A percentile compares a stretch with the other conserved stretches of the same genome.
Conservation (phyloP, 1,140 invertebrate genomes). For the Calliopsis andreniformis region DNA sequence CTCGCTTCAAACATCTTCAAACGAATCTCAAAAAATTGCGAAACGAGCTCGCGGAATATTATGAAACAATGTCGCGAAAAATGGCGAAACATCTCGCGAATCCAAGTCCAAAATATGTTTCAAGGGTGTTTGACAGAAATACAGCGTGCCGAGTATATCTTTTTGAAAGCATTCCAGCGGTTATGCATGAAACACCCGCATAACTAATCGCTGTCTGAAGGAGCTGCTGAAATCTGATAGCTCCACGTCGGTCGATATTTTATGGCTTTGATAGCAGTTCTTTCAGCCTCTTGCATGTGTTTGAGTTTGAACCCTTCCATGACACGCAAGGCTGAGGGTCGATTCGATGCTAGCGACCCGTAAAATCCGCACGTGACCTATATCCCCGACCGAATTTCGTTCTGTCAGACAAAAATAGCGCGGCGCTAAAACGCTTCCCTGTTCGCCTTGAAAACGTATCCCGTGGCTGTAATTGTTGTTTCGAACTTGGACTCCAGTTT, state of each 20-base stretch:
- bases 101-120: conserved; percentile 54
- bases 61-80: conserved; percentile 3
- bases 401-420: conserved; percentile 60
- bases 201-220: not conserved
- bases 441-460: conserved; percentile 63
- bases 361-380: conserved; percentile 54
- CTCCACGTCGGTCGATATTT: not conserved
- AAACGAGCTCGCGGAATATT: too few relatives aligned
- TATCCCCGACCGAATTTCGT: conserved; percentile 63
- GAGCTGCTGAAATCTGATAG: conserved; percentile 24
- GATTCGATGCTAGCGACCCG: conserved; percentile 16
- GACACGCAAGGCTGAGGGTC: not conserved
- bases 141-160: conserved; percentile 48
- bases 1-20: too few relatives aligned
- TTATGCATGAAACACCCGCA: conserved; percentile 26
- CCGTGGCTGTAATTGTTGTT: conserved; percentile 28
- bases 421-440: conserved; percentile 61
- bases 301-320: too few relatives aligned
- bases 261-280: too few relatives aligned
- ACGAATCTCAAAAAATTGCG: too few relatives aligned
- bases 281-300: too few relatives aligned
- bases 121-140: conserved; percentile 61
- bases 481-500: not conserved
- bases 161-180: conserved; percentile 64
- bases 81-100: conserved; percentile 18